phyloP scores from a whole-genome alignment of 2,113 vertebrate species.

The human (Homo sapiens) region GRCh38 chr18:63770001-63770500 shows the following conservation, averaged over 20 bases:
- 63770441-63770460: background rate
- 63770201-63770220: background rate
- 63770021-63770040: background rate
- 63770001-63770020: background rate
- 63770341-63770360: background rate
- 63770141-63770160: background rate
- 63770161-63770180: background rate
- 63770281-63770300: background rate
- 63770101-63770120: background rate
- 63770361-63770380: background rate
- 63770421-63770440: background rate
- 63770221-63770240: background rate
- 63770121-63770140: background rate
- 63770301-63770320: background rate
- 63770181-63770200: background rate
- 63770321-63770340: background rate
- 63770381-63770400: background rate
- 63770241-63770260: background rate
- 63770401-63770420: background rate
- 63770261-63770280: background rate
- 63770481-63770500: background rate
- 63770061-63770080: background rate
- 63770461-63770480: background rate
- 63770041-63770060: background rate
- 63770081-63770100: background rate